phyloP scores from a whole-genome alignment of 2,797 vertebrate genomes.

The Aldrovandia affinis region DNA sequence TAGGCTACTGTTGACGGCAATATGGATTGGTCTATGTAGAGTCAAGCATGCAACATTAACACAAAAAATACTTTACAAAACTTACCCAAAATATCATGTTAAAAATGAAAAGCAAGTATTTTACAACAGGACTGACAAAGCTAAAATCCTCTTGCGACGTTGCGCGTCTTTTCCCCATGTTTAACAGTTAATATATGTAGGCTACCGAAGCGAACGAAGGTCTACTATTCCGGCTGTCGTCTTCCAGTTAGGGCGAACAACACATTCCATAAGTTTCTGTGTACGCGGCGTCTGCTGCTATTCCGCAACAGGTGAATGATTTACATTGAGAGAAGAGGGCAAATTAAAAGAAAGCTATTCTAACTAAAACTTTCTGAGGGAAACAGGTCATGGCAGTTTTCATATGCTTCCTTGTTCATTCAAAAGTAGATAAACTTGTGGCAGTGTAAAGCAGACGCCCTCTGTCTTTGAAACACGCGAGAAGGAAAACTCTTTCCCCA shows the following conservation, averaged over 20 bases:
- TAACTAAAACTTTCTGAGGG: no score
- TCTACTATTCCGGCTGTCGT: neutral
- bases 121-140: conserved; percentile 83
- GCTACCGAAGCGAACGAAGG: neutral
- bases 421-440: no score
- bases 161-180: conserved; percentile 66
- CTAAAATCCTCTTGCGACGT: conserved; percentile 65
- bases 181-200: conserved; percentile 5
- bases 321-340: no score
- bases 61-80: conserved; percentile 28
- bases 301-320: no score
- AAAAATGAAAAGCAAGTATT: conserved; percentile 89
- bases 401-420: no score
- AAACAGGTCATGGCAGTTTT: no score
- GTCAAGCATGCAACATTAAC: conserved; percentile 18
- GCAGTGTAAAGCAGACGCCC: no score
- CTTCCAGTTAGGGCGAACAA: neutral
- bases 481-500: no score
- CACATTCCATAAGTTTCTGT: neutral
- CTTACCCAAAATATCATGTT: conserved; percentile 93
- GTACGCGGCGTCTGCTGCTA: neutral
- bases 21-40: neutral
- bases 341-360: no score
- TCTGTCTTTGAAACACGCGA: no score
- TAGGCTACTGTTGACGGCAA: neutral